Base-by-base conservation (phyloP, 2,113 vertebrate genomes). In the Rhynchomys soricoides region DNA sequence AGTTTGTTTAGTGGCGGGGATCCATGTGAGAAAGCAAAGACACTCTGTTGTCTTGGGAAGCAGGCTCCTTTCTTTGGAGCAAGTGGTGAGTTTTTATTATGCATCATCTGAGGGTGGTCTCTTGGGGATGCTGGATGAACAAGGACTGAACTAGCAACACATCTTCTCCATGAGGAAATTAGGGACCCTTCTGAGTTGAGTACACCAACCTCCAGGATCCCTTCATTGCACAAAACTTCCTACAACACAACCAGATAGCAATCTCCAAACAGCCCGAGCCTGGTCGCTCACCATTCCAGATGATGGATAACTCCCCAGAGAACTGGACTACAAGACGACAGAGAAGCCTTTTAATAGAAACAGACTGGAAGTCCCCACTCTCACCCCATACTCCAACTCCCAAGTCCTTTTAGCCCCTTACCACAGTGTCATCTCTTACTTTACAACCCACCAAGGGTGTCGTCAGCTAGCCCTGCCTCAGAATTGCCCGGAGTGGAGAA, bases 291-390 rank as follows among this genome's bases (percentile, higher is more conserved):
- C 11, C 10, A 19, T 45, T 57, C 79, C 74, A 40, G 70, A 37
- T 19, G 43, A 34, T 7, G 55, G 4, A 7, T 3, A 64, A 11
- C 9, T 73, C 50, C 40, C 24, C 21, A 75, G 52, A 87, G 40
- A 87, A n/a, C 31, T 82, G 11, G 40, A 82, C 73, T 48, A 90
- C 70, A 88, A 95, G 94, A 88, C 45, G 24, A 95, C 45, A 78
- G 5, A 94, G 57, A 74, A 85, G 15, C 50, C 92, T 91, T 97
- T 98, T 97, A 97, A 97, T 97, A n/a, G 91, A 71, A 70, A 82
- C 0, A 15, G 88, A 48, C 62, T 57, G 70, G 70, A 95, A 78
- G 31, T 19, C 17, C 40, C 90, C 45, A 68, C 62, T 59, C 79
- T 29, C 19, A 45, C 57, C 40, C 57, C 26, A 64, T 45, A 31